phyloP scores from a whole-genome alignment of 2,888 invertebrate genomes.

The Physocephala rufipes region DNA sequence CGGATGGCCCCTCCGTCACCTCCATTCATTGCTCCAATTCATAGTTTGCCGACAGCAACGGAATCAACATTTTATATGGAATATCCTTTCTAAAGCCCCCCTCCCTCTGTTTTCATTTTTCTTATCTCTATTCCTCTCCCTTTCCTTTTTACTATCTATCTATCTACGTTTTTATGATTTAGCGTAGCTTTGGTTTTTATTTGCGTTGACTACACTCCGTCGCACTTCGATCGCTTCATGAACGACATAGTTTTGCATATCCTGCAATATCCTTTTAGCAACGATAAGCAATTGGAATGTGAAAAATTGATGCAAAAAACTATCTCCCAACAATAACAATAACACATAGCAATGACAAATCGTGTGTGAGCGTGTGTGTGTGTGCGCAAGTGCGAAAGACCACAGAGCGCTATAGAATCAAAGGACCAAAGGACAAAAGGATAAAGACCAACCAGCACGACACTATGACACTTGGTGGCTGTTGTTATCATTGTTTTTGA shows the following conservation, averaged over 20 bases:
- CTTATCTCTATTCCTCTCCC: slow-evolving; percentile 53
- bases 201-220: slow-evolving; percentile 9
- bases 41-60: too few relatives aligned
- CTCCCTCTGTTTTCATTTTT: slow-evolving; percentile 47
- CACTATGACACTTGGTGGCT: background rate
- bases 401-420: background rate
- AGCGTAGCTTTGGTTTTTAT: slow-evolving; percentile 22
- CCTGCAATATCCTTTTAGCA: slow-evolving; percentile 47
- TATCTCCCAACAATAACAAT: background rate
- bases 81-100: background rate
- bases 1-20: too few relatives aligned
- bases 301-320: slow-evolving; percentile 5
- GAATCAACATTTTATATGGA: background rate
- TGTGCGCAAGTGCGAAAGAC: slow-evolving; percentile 1
- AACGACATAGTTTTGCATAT: slow-evolving; percentile 47
- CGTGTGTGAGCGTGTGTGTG: too few relatives aligned
- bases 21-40: too few relatives aligned
- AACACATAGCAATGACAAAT: too few relatives aligned
- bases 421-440: slow-evolving; percentile 16
- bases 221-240: background rate
- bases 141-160: slow-evolving; percentile 51
- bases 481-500: slow-evolving; percentile 18
- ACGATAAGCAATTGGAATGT: slow-evolving; percentile 34
- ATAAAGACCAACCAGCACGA: slow-evolving; percentile 9
- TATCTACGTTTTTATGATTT: slow-evolving; percentile 58